Conservation (phyloP, 2,797 vertebrate species). For the Gadopsis bispinosus region DNA sequence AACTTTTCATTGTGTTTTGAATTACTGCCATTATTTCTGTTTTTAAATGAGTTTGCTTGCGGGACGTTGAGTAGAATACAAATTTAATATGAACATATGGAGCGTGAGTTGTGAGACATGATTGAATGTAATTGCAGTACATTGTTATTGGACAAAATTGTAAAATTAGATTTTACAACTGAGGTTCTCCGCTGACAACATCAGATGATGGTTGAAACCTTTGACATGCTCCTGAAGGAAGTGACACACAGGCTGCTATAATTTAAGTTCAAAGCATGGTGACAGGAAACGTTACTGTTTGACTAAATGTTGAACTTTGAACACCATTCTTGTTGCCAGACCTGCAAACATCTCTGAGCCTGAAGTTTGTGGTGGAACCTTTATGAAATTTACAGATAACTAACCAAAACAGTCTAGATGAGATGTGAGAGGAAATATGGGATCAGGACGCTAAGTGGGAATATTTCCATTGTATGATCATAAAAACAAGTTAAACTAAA, state of each 20-base stretch:
- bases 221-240: background rate
- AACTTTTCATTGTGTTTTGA: background rate
- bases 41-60: background rate
- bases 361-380: background rate
- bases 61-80: background rate
- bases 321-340: background rate
- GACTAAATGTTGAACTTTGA: slow-evolving; percentile 17
- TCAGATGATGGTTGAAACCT: background rate
- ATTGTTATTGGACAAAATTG: background rate
- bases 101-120: background rate
- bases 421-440: background rate
- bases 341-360: background rate
- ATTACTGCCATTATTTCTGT: background rate
- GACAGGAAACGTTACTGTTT: slow-evolving; percentile 9
- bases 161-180: background rate
- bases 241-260: background rate
- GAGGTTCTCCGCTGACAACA: background rate
- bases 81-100: background rate
- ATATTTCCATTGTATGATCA: background rate
- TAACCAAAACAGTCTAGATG: background rate
- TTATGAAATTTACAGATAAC: background rate
- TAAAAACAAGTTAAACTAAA: background rate
- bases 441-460: accelerated
- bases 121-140: background rate
- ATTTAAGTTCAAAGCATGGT: background rate